phyloP scores from a whole-genome alignment of 1,140 invertebrate species.

The Callitettix versicolor region DNA sequence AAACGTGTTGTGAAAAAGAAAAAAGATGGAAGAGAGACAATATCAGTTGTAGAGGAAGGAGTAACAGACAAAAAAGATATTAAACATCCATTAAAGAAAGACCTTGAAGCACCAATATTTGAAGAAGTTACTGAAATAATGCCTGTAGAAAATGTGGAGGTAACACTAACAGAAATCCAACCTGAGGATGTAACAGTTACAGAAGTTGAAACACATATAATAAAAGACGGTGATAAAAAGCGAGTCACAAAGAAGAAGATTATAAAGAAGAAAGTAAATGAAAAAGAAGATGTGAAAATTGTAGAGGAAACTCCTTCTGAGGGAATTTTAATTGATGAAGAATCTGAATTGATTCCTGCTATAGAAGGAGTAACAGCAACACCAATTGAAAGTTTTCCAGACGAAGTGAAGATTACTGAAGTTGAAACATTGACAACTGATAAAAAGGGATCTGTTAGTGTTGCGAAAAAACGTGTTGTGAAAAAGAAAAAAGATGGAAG shows the following conservation, averaged over 20 bases:
- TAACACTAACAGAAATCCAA: background rate
- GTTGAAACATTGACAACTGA: slow-evolving; percentile 21
- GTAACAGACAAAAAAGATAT: slow-evolving; percentile 16
- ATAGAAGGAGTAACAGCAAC: slow-evolving; percentile 15
- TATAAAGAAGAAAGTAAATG: slow-evolving; percentile 17
- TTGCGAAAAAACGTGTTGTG: too few species aligned
- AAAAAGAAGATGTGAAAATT: slow-evolving; percentile 9
- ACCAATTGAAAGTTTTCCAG: slow-evolving; percentile 20
- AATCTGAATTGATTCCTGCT: slow-evolving; percentile 13
- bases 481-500: slow-evolving; percentile 17
- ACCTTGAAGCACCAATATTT: slow-evolving; percentile 14
- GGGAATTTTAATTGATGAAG: slow-evolving; percentile 14
- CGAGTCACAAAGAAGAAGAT: slow-evolving; percentile 32
- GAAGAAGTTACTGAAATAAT: slow-evolving; percentile 25
- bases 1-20: slow-evolving; percentile 17
- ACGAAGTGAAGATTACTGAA: slow-evolving; percentile 34
- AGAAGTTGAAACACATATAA: slow-evolving; percentile 19
- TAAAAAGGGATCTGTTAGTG: too few species aligned
- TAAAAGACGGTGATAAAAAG: slow-evolving; percentile 29
- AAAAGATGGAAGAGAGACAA: slow-evolving; percentile 20
- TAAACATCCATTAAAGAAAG: slow-evolving; percentile 11
- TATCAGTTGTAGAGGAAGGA: slow-evolving; percentile 8
- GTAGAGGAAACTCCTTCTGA: slow-evolving; percentile 14
- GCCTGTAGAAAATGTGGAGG: slow-evolving; percentile 24
- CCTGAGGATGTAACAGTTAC: slow-evolving; percentile 17